These are phyloP conservation scores for Furnarius figulus DNA, from an alignment of 2,113 vertebrate genomes.

Conservation along the genomic window DNA sequence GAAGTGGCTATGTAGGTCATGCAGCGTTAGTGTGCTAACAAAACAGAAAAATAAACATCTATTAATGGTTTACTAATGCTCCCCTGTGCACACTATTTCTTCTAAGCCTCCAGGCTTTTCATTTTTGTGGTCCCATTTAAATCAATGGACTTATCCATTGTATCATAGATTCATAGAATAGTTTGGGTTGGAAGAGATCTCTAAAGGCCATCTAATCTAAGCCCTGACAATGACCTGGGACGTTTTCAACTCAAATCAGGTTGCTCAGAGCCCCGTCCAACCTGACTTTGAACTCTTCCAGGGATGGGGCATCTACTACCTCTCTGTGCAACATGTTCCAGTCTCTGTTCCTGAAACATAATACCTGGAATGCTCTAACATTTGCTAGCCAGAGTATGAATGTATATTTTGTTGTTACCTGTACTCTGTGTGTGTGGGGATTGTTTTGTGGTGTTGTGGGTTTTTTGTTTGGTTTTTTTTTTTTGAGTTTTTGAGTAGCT, in stretches of 20 bases:
- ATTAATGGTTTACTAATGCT: not conserved
- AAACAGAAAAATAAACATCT: not conserved
- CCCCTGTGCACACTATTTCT: accelerated
- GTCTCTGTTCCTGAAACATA: not conserved
- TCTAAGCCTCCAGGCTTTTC: not conserved
- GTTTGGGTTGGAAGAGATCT: not conserved
- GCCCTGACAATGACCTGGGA: not conserved
- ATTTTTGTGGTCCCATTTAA: not conserved
- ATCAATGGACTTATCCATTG: not conserved
- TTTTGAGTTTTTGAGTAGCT: not conserved
- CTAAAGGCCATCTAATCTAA: not conserved
- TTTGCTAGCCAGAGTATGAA: not conserved
- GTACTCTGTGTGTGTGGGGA: not conserved
- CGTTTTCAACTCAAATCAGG: not conserved
- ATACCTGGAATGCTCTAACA: not conserved
- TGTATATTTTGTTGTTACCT: not conserved
- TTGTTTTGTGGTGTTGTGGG: not conserved
- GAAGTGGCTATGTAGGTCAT: not conserved
- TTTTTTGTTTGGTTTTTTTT: not conserved
- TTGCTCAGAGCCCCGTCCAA: not conserved
- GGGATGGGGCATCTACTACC: not conserved
- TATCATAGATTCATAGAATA: not conserved
- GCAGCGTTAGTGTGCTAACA: not conserved
- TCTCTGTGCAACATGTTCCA: not conserved
- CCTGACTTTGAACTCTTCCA: not conserved